Base-by-base conservation (phyloP, 2,888 invertebrate genomes). In the Cetonia aurata region DNA sequence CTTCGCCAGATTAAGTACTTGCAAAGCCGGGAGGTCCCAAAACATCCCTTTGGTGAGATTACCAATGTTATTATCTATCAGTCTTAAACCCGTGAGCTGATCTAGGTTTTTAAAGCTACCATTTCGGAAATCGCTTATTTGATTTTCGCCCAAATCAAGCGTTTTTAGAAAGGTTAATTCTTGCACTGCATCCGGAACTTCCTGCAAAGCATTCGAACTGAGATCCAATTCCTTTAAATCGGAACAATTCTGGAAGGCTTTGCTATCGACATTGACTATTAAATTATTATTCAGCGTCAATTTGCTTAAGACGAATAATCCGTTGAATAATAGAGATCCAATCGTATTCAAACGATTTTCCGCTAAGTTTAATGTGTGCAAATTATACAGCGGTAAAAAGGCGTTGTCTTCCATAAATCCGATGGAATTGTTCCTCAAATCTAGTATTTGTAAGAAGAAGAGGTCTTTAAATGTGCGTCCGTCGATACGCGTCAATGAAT, bases 61-160 rank as follows among this genome's bases (percentile, higher is more conserved):
- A 68, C 93, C 94, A 80, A 94, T 93, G 81, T 93, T 92, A 85
- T 98, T 98, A 80, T 96, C 95, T 78, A 96, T 96, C 79, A 98
- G 83, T 67, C 96, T 89, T 71, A 98, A 86, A 15, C 95, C 94
- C 68, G 94, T 95, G 76, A 98, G 87, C 84, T 96, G 94, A 78
- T 93, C 91, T 67, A 98, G 87, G 82, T 95, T 94, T 81, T 90
- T 91, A 81, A 98, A 93, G 2, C 95, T 93, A 70, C 93, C 93
- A 80, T 96, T 95, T 80, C 88, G 90, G 76, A 98, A 92, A 66
- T 89, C 89, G 48, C 90, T 90, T 79, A 98, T 94, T 84, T 93
- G 92, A 86, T 98, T 98, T 85, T 96, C 96, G 60, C 96, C 96
- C 79, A 98, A 87, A 84, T 96, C 96, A 67, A 98, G 87, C 0